Percentiles rank a stretch among this genome's conserved stretches.
These are phyloP conservation scores for Apaloderma vittatum DNA, from an alignment of 2,113 vertebrate species.

Conservation along the genomic window DNA sequence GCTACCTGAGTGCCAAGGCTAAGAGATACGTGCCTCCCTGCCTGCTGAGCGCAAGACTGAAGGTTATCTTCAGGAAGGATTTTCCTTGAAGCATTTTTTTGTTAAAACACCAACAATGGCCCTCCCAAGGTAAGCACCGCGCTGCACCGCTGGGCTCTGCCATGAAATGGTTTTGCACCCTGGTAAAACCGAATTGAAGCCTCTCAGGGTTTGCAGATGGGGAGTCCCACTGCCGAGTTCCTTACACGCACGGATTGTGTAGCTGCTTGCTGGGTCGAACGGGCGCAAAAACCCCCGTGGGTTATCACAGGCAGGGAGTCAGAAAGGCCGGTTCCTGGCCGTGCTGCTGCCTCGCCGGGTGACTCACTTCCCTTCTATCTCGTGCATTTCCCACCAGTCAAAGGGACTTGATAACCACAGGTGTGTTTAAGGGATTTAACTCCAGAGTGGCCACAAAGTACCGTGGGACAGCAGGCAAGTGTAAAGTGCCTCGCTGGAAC, in stretches of 20 bases:
- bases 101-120: not conserved
- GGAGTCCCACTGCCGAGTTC: fast-evolving
- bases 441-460: not conserved
- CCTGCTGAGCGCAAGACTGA: not conserved
- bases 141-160: not conserved
- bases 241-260: fast-evolving
- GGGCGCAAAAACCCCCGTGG: not conserved
- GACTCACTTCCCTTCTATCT: constrained; percentile 50
- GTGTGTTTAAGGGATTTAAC: not conserved
- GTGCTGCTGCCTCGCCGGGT: not conserved
- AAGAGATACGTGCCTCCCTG: not conserved
- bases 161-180: not conserved
- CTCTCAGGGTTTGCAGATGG: not conserved
- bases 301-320: not conserved
- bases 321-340: not conserved
- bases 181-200: fast-evolving
- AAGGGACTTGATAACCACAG: not conserved
- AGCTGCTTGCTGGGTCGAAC: not conserved
- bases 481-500: fast-evolving
- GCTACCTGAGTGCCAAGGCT: not conserved
- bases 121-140: not conserved
- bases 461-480: not conserved
- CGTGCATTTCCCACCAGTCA: not conserved
- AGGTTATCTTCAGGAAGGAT: not conserved
- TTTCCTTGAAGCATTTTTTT: not conserved